These are phyloP conservation scores for Lepus americanus DNA, from an alignment of 2,113 vertebrate genomes.

Conservation along the genomic window DNA sequence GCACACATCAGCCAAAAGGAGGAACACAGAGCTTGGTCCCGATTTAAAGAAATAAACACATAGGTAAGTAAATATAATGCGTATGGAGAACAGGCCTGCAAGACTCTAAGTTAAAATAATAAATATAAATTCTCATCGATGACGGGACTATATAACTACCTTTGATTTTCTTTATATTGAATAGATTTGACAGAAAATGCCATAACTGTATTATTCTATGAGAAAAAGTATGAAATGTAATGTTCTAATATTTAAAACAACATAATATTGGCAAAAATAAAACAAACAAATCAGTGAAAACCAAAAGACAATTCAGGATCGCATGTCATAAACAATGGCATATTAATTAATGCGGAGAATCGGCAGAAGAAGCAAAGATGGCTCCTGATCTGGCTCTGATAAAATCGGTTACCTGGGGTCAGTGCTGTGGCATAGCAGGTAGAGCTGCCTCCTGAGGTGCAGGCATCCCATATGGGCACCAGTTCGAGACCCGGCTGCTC, in stretches of 20 bases:
- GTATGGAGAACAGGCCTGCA: background rate
- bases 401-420: background rate
- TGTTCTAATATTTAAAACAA: background rate
- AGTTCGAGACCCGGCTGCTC: too few species aligned
- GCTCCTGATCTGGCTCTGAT: background rate
- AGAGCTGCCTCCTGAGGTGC: too few species aligned
- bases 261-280: background rate
- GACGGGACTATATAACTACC: rapidly evolving
- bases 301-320: rapidly evolving
- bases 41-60: rapidly evolving
- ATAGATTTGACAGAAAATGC: background rate
- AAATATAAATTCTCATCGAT: rapidly evolving
- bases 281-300: background rate
- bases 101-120: too few species aligned
- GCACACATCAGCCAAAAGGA: too few species aligned
- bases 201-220: background rate
- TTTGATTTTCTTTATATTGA: background rate
- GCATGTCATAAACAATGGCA: background rate
- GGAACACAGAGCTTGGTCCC: too few species aligned
- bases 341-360: background rate
- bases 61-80: too few species aligned
- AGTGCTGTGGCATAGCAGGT: too few species aligned
- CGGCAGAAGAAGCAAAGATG: background rate
- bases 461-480: too few species aligned
- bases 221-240: background rate